Evolutionary conservation across 2,888 invertebrate species (phyloP), one percentile per base, ranked within the genome.

Genomic region (Acleris literana): DNA sequence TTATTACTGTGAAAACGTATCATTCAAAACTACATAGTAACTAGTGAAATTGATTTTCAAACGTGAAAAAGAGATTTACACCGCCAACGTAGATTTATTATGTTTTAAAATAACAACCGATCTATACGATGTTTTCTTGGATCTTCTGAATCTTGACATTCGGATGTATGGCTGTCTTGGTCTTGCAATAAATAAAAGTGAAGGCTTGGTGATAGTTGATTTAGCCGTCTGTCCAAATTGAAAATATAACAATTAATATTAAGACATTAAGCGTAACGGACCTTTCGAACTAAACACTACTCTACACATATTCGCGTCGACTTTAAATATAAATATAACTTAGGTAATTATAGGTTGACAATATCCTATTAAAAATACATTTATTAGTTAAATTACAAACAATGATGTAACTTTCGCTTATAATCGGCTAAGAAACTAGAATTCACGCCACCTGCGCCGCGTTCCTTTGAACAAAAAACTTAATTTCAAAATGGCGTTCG

Each of bases 1-100:
- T 69, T 69, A 66, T 63, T 63, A 44, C 58, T n/a, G 33, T 66
- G 49, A 58, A 65, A 61, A 68, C 63, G 68, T 64, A 68, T 64
- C 64, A 57, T 57, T 58, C 56, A 44, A 58, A 59, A 59, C 33
- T 48, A 33, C 53, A 39, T 46, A 53, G 51, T 22, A 56, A 22
- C 18, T 3, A 39, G 39, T 39, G 29, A 57, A 61, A 66, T 57
- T 66, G 62, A 66, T 62, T 56, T 56, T 56, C 62, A 55, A 57
- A 62, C 66, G 66, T 62, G 62, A 39, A 46, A 53, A 53, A 44
- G 17, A 66, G 61, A 66, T 66, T 66, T 66, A 66, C 46, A 25
- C 13, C 39, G 22, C 54, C 51, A n/a, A 44, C 49, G 43, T 46
- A 20, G 62, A 62, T 66, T 66, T 66, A 66, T 66, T 61, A 18